These are phyloP conservation scores for Diarsia brunnea DNA, from an alignment of 2,888 invertebrate genomes.

Conservation along the genomic window DNA sequence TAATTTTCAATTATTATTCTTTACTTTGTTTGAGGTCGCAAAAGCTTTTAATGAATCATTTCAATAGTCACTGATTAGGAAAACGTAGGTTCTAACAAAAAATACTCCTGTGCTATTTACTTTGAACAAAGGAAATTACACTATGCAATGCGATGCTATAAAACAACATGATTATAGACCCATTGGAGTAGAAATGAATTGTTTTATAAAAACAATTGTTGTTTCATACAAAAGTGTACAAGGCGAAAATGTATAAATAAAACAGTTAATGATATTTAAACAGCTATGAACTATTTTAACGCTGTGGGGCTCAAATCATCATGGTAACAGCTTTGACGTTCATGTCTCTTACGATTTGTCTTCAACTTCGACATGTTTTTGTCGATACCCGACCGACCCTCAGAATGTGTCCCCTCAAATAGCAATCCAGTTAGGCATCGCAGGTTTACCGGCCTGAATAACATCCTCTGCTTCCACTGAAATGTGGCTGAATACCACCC, in stretches of 20 bases:
- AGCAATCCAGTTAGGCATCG: conserved; percentile 61
- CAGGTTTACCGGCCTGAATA: conserved; percentile 70
- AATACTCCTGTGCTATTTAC: not conserved
- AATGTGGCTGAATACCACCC: conserved; percentile 65
- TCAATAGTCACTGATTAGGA: not conserved
- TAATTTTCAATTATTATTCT: no score
- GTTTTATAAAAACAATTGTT: no score
- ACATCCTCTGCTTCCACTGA: conserved; percentile 55
- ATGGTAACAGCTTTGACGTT: not conserved
- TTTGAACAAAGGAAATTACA: not conserved
- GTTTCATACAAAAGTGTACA: no score
- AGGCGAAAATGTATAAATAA: not conserved
- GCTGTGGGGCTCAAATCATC: not conserved
- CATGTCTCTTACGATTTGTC: not conserved
- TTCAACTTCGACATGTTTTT: not conserved
- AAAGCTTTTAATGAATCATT: not conserved
- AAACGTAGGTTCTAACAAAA: not conserved
- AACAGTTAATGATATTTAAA: not conserved
- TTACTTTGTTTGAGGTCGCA: not conserved
- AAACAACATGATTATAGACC: no score
- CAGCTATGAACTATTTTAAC: not conserved
- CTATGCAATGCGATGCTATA: no score
- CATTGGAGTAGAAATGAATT: no score
- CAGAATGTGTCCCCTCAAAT: conserved; percentile 53
- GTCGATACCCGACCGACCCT: conserved; percentile 35